These are phyloP conservation scores for Macrosiphum euphorbiae DNA, from an alignment of 2,888 invertebrate genomes.

Conservation along the genomic window DNA sequence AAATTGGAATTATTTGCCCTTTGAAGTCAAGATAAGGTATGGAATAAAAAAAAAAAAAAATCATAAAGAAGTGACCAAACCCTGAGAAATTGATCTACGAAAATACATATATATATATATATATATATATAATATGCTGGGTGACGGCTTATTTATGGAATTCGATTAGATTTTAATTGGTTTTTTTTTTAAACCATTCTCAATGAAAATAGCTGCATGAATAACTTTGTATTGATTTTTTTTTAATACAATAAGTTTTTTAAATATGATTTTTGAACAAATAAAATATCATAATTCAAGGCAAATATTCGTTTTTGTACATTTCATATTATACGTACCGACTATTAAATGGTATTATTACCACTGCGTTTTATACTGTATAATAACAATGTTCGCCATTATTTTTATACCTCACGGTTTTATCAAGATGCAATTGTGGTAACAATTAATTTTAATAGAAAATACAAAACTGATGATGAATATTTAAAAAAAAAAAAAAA, in stretches of 20 bases:
- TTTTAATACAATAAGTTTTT: not conserved
- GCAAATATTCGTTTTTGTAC: not conserved
- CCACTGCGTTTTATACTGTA: not conserved
- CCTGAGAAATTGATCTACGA: not conserved
- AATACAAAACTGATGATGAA: not conserved
- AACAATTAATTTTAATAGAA: not conserved
- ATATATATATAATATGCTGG: not conserved
- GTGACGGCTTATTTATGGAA: not conserved
- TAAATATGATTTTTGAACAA: not conserved
- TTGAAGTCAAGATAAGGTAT: conserved; percentile 38
- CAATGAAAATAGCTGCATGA: not conserved
- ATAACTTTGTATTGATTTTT: not conserved
- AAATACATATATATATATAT: not conserved
- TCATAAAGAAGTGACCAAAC: conserved; percentile 25
- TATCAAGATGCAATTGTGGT: not conserved
- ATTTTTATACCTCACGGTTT: not conserved
- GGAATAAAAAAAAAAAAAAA: not conserved
- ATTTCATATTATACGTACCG: not conserved
- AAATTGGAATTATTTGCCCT: conserved; percentile 39
- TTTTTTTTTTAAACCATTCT: conserved; percentile 3
- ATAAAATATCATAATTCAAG: not conserved
- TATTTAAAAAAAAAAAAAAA: not conserved
- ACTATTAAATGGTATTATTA: not conserved
- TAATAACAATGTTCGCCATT: not conserved
- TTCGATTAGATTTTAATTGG: conserved; percentile 10